A percentile compares a stretch with the other conserved stretches of the same genome.
Conservation (phyloP, 1,140 invertebrate genomes). For the Sycobia sp. region DNA sequence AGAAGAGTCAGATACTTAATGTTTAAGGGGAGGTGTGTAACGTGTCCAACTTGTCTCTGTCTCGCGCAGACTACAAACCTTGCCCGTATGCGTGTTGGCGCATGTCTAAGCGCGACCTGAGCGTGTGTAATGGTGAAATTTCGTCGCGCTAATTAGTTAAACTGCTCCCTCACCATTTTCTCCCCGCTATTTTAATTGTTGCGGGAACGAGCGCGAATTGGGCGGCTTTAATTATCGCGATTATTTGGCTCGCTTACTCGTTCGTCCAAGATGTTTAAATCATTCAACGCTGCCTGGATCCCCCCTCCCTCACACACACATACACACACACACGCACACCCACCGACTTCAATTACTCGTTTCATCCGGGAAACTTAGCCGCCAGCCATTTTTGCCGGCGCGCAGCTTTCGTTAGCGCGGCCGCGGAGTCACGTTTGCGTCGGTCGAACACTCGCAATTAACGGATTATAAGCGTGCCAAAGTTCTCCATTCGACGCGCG, state of each 20-base stretch:
- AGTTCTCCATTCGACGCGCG: no score
- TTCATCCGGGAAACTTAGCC: not conserved
- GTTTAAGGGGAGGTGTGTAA: no score
- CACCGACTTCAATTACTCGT: conserved; percentile 2
- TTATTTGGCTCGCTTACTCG: conserved; percentile 55
- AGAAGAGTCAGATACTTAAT: no score
- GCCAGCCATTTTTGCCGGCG: no score
- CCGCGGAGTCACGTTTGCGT: no score
- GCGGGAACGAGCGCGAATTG: conserved; percentile 54
- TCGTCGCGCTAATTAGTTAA: conserved; percentile 50
- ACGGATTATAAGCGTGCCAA: no score
- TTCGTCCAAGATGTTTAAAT: conserved; percentile 40
- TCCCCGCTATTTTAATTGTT: conserved; percentile 56
- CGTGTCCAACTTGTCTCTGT: no score
- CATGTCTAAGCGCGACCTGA: not conserved
- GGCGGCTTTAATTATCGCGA: conserved; percentile 60
- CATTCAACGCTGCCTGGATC: not conserved
- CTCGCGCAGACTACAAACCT: no score
- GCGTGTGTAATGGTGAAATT: not conserved
- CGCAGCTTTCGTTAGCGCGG: no score
- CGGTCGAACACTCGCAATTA: no score
- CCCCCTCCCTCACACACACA: not conserved
- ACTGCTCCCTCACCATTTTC: conserved; percentile 40
- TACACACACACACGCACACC: no score
- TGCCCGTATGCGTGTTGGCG: no score